These are phyloP conservation scores for Arctia plantaginis DNA, from an alignment of 2,888 invertebrate species.

Conservation along the genomic window DNA sequence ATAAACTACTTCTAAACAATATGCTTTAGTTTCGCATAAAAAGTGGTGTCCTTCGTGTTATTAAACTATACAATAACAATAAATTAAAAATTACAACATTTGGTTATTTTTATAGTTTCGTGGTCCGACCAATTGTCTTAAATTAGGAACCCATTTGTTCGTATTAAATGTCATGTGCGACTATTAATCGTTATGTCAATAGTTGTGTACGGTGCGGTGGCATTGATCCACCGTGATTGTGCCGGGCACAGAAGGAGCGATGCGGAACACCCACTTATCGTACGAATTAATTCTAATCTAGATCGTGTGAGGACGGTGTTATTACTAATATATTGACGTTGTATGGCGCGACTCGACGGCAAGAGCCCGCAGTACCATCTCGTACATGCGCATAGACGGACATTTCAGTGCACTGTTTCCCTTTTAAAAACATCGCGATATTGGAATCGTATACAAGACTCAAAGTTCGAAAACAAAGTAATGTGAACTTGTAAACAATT, in stretches of 20 bases:
- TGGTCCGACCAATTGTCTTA: slow-evolving; percentile 72
- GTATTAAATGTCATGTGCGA: slow-evolving; percentile 66
- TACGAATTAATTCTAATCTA: slow-evolving; percentile 55
- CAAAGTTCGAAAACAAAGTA: slow-evolving; percentile 54
- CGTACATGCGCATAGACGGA: slow-evolving; percentile 71
- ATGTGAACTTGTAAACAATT: slow-evolving; percentile 52
- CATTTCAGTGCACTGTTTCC: slow-evolving; percentile 54
- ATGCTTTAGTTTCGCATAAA: not conserved
- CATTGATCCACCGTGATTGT: slow-evolving; percentile 54
- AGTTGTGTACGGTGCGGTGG: slow-evolving; percentile 43
- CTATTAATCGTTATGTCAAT: slow-evolving; percentile 67
- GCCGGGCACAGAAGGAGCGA: slow-evolving; percentile 35
- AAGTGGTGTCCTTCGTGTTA: slow-evolving; percentile 25
- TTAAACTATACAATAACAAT: slow-evolving; percentile 32
- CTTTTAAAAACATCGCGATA: slow-evolving; percentile 66
- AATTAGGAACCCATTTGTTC: slow-evolving; percentile 79
- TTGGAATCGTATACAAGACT: slow-evolving; percentile 55
- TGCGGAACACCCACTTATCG: slow-evolving; percentile 53
- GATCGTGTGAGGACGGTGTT: slow-evolving; percentile 52
- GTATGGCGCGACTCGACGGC: slow-evolving; percentile 19
- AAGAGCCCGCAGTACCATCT: slow-evolving; percentile 58
- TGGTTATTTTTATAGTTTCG: slow-evolving; percentile 59
- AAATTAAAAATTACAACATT: slow-evolving; percentile 59
- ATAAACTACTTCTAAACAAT: not conserved
- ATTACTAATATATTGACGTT: slow-evolving; percentile 43